Evolutionary conservation across 23 tunicate genomes (phyloP).

Genomic region (Pegea sp.): DNA sequence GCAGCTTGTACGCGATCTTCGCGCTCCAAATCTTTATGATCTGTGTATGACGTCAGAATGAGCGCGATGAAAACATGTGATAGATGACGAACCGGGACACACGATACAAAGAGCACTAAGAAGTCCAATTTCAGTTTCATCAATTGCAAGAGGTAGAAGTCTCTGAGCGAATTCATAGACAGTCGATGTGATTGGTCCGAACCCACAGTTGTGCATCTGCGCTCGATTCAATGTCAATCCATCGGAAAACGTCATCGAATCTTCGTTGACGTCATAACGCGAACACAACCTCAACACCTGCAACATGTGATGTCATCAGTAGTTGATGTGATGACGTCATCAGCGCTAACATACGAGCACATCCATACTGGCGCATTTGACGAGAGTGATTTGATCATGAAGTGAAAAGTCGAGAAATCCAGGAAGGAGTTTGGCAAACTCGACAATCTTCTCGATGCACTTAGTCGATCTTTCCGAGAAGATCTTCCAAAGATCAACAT

Average conservation of each 20-base stretch:
- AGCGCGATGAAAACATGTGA: too few species aligned
- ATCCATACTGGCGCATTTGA: slow-evolving; percentile 36
- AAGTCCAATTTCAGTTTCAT: slow-evolving; percentile 21
- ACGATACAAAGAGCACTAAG: slow-evolving; percentile 27
- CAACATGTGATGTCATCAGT: neutral
- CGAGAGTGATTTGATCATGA: slow-evolving; percentile 24
- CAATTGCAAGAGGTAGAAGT: slow-evolving; percentile 8
- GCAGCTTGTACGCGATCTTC: slow-evolving; percentile 12
- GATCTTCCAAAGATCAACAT: slow-evolving; percentile 17
- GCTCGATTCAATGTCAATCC: slow-evolving; percentile 31
- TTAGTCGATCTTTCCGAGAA: slow-evolving; percentile 38
- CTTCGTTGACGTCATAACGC: slow-evolving; percentile 19
- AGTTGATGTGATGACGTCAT: neutral
- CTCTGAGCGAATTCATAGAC: slow-evolving; percentile 34
- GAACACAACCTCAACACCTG: slow-evolving; percentile 45
- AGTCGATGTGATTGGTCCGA: slow-evolving; percentile 38
- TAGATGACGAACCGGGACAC: too few species aligned
- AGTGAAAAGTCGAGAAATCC: slow-evolving; percentile 21
- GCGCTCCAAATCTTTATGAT: slow-evolving; percentile 27
- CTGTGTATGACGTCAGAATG: too few species aligned
- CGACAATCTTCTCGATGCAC: slow-evolving; percentile 43
- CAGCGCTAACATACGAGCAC: slow-evolving; percentile 15
- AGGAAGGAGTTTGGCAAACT: slow-evolving; percentile 37
- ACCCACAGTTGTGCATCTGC: slow-evolving; percentile 29
- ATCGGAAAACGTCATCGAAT: slow-evolving; percentile 48